Conservation (phyloP, 1,140 invertebrate species). For the Micrasema longulum region DNA sequence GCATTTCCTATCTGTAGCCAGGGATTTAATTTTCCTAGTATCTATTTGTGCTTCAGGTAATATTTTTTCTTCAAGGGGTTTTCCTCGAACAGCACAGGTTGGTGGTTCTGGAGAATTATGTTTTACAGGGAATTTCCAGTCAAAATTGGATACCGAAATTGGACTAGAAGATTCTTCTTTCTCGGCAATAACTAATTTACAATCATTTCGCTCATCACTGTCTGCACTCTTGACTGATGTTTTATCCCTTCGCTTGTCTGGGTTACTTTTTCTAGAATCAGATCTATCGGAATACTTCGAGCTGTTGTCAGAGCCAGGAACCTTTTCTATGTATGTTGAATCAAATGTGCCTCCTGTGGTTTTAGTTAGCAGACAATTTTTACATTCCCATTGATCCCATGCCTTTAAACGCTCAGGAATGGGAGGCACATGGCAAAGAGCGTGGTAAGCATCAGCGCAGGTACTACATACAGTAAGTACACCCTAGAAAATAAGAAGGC, state of each 20-base stretch:
- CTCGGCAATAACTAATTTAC: constrained; percentile 38
- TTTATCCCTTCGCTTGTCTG: constrained; percentile 42
- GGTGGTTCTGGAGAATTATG: constrained; percentile 34
- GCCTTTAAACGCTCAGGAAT: constrained; percentile 69
- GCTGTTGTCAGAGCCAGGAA: constrained; percentile 46
- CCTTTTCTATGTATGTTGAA: constrained; percentile 45
- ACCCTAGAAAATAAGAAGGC: constrained; percentile 65
- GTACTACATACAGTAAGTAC: constrained; percentile 80
- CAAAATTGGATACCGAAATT: constrained; percentile 28
- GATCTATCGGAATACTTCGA: constrained; percentile 51
- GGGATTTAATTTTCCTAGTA: constrained; percentile 5
- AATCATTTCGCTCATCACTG: constrained; percentile 47
- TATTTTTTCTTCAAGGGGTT: constrained; percentile 2
- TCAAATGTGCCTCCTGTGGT: constrained; percentile 52
- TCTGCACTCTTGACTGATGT: constrained; percentile 44
- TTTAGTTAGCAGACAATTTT: constrained; percentile 68
- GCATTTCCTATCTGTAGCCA: background rate
- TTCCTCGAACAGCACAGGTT: constrained; percentile 39
- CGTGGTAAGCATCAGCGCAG: constrained; percentile 87
- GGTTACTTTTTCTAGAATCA: constrained; percentile 45
- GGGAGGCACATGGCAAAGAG: constrained; percentile 77
- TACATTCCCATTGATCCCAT: constrained; percentile 71
- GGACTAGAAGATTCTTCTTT: constrained; percentile 47
- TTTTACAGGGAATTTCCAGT: constrained; percentile 44
- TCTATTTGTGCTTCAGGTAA: background rate